phyloP scores from a whole-genome alignment of 2,888 invertebrate genomes.

The Stenichneumon culpator region DNA sequence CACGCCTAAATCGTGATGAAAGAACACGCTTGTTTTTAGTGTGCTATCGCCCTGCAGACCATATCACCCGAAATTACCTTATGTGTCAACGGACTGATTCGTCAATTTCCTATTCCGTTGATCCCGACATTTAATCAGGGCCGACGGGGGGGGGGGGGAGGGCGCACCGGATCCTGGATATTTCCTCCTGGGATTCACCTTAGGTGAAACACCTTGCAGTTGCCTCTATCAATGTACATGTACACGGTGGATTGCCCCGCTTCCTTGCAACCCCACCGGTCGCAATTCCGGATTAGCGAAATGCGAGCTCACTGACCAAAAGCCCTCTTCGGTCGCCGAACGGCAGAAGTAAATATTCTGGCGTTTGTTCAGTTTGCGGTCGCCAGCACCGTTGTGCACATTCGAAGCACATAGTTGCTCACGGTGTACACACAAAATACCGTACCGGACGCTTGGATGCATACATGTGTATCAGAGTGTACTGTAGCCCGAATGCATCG shows the following conservation, averaged over 20 bases:
- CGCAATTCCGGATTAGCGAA: constrained; percentile 76
- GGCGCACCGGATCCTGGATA: constrained; percentile 30
- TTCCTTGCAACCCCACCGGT: constrained; percentile 54
- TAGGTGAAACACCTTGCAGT: constrained; percentile 17
- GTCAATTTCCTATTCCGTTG: constrained; percentile 70
- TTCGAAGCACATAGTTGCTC: constrained; percentile 58
- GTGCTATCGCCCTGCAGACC: too few relatives aligned
- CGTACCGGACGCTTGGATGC: constrained; percentile 31
- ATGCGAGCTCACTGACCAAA: constrained; percentile 69
- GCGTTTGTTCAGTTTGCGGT: constrained; percentile 70
- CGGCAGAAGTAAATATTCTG: constrained; percentile 76
- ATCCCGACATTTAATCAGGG: constrained; percentile 70
- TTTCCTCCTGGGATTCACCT: constrained; percentile 49
- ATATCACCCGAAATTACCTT: too few relatives aligned
- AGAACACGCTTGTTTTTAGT: too few relatives aligned
- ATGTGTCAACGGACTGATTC: constrained; percentile 61
- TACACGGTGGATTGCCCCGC: background rate
- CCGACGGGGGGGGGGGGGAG: constrained; percentile 25
- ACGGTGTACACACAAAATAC: constrained; percentile 55
- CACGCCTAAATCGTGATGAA: too few relatives aligned
- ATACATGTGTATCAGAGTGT: constrained; percentile 1
- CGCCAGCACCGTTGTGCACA: constrained; percentile 49
- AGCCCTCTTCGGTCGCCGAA: constrained; percentile 23
- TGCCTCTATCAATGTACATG: background rate
- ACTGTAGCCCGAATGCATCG: constrained; percentile 10